Evolutionary conservation across 2,888 invertebrate species (phyloP).

Genomic region (Hypselothyrea guttata): DNA sequence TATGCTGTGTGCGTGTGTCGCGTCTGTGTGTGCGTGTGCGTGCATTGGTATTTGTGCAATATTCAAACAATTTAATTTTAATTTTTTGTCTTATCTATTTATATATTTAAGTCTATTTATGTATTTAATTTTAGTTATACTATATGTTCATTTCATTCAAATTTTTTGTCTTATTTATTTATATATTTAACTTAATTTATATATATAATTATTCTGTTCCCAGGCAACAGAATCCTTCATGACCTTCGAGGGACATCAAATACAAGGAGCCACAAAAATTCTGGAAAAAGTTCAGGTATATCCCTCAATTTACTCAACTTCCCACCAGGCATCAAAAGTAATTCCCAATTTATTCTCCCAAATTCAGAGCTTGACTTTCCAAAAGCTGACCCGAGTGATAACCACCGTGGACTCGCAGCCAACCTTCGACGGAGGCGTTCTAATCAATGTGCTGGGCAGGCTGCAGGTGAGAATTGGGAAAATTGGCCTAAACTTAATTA

Average conservation of each 20-base stretch:
- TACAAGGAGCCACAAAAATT: slow-evolving; percentile 96
- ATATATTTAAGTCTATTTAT: too few species aligned
- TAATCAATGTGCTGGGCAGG: slow-evolving; percentile 97
- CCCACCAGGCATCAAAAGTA: too few species aligned
- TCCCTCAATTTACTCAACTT: neutral
- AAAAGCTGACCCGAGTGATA: slow-evolving; percentile 95
- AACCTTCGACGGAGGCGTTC: slow-evolving; percentile 97
- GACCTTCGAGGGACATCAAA: slow-evolving; percentile 97
- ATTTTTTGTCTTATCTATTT: too few species aligned
- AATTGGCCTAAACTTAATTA: too few species aligned
- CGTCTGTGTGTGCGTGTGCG: neutral
- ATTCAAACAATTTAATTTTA: too few species aligned
- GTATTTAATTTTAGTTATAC: too few species aligned
- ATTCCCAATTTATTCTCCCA: too few species aligned
- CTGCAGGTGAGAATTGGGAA: slow-evolving; percentile 90
- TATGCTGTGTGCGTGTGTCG: neutral
- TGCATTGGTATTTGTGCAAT: neutral
- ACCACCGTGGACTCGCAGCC: slow-evolving; percentile 98
- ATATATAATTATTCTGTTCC: too few species aligned
- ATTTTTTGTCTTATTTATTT: too few species aligned
- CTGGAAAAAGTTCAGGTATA: slow-evolving; percentile 97
- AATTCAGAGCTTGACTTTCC: slow-evolving; percentile 95
- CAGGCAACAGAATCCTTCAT: slow-evolving; percentile 95
- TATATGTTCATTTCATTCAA: too few species aligned
- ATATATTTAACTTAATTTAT: too few species aligned